A percentile compares a stretch with the other conserved stretches of the same genome.
These are phyloP conservation scores for Pseudopipra pipra DNA, from an alignment of 2,113 vertebrate species.

Conservation along the genomic window DNA sequence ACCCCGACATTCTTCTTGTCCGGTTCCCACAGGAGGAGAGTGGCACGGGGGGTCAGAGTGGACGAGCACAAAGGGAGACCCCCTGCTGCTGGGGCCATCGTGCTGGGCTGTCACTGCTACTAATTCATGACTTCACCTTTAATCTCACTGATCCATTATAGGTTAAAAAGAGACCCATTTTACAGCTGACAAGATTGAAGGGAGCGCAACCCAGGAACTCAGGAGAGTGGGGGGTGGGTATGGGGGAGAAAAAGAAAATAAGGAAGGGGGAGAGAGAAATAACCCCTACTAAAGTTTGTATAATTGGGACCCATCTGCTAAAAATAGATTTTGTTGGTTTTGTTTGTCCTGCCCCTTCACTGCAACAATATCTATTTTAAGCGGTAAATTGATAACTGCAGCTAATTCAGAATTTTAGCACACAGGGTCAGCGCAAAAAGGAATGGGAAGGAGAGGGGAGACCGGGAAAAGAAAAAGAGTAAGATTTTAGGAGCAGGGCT, in stretches of 20 bases:
- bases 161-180: constrained; percentile 81
- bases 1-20: constrained; percentile 75
- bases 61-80: constrained; percentile 75
- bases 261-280: background rate
- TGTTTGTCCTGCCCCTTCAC: background rate
- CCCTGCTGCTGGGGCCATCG: constrained; percentile 71
- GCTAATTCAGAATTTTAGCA: background rate
- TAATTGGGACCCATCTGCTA: constrained; percentile 55
- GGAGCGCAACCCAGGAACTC: constrained; percentile 41
- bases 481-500: background rate
- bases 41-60: constrained; percentile 77
- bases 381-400: background rate
- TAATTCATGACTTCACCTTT: constrained; percentile 81
- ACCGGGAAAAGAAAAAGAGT: background rate
- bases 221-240: background rate
- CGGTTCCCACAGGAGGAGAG: constrained; percentile 77
- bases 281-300: constrained; percentile 26
- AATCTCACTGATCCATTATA: constrained; percentile 77
- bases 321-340: constrained; percentile 36
- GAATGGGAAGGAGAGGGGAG: background rate
- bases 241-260: background rate
- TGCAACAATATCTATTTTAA: background rate
- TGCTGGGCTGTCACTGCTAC: constrained; percentile 76
- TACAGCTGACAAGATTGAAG: constrained; percentile 80
- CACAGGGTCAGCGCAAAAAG: background rate